Conservation (phyloP, 2,113 vertebrate species). For the Poecilia latipinna region DNA sequence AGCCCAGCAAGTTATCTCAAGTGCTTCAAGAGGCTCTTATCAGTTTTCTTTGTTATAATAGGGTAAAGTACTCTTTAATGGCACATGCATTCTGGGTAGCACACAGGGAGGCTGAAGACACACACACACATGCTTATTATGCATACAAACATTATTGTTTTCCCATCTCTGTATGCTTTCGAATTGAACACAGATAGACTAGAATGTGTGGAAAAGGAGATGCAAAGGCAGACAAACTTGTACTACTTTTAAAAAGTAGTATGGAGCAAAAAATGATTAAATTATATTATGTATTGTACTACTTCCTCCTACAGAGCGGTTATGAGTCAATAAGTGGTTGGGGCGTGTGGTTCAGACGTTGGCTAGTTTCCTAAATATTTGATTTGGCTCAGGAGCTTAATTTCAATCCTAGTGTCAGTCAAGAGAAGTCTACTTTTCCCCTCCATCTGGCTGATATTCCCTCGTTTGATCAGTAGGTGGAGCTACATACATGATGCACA, state of each 20-base stretch:
- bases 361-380: slow-evolving; percentile 43
- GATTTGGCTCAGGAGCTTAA: slow-evolving; percentile 33
- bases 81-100: slow-evolving; percentile 1
- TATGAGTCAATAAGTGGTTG: background rate
- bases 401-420: slow-evolving; percentile 44
- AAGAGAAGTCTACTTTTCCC: slow-evolving; percentile 11
- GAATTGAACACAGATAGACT: background rate
- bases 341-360: slow-evolving; percentile 17
- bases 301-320: background rate
- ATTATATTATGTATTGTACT: background rate
- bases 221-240: background rate
- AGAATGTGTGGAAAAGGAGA: background rate
- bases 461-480: slow-evolving; percentile 71
- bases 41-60: slow-evolving; percentile 62
- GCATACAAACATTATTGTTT: slow-evolving; percentile 8
- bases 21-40: slow-evolving; percentile 78
- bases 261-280: background rate
- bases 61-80: slow-evolving; percentile 42
- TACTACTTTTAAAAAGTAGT: background rate
- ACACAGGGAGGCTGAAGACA: background rate
- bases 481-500: slow-evolving; percentile 77
- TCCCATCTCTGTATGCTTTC: background rate
- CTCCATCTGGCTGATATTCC: slow-evolving; percentile 32
- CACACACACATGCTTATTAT: background rate
- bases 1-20: slow-evolving; percentile 69